These are phyloP conservation scores for Enteromius mattozi DNA, from an alignment of 2,797 vertebrate species.

Conservation along the genomic window DNA sequence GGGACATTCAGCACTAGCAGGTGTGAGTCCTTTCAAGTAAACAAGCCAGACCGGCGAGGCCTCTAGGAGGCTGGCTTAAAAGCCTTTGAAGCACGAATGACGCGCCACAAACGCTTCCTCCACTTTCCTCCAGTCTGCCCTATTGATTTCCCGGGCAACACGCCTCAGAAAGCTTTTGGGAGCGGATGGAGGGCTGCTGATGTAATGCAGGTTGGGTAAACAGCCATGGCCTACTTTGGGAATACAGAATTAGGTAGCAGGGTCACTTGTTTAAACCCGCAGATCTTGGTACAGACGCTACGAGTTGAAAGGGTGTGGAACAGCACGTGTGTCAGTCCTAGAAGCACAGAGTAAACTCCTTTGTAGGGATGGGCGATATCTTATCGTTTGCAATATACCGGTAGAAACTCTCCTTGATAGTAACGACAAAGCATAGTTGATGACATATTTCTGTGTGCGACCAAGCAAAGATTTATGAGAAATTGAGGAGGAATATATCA, in stretches of 20 bases:
- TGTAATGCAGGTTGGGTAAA: constrained; percentile 50
- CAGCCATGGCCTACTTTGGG: constrained; percentile 49
- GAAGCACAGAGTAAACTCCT: constrained; percentile 10
- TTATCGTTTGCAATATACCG: not conserved
- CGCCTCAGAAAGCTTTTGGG: constrained; percentile 9
- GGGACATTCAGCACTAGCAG: constrained; percentile 25
- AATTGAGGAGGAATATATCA: too few species aligned
- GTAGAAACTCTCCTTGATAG: not conserved
- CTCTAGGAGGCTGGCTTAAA: constrained; percentile 10
- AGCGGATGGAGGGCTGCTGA: constrained; percentile 25
- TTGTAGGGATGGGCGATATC: not conserved
- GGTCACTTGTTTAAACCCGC: constrained; percentile 1
- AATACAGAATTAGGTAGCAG: constrained; percentile 31
- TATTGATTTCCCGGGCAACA: constrained; percentile 46
- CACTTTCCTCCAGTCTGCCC: constrained; percentile 30
- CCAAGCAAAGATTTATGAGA: too few species aligned
- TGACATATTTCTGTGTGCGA: too few species aligned
- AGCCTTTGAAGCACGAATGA: constrained; percentile 36
- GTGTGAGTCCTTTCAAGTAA: constrained; percentile 17
- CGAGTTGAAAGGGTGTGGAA: constrained; percentile 8
- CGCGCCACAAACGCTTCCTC: not conserved
- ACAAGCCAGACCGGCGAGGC: constrained; percentile 1
- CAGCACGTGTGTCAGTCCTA: not conserved
- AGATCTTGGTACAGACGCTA: not conserved
- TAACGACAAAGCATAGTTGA: too few species aligned